Base-by-base conservation (phyloP, 2,888 invertebrate genomes). In the Tachystola acroxantha region DNA sequence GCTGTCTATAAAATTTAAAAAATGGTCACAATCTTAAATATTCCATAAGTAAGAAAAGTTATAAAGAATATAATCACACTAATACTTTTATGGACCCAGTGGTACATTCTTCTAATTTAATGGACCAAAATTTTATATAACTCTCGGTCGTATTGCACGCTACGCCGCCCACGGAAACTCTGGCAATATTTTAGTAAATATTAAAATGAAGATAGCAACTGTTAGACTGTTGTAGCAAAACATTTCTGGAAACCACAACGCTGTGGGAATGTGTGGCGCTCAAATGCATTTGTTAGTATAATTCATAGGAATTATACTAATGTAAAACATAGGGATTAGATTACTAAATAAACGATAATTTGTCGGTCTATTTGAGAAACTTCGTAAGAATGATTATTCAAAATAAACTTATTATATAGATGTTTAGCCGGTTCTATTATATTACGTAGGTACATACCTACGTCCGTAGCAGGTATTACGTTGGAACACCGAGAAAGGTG, bases 241-340 rank as follows among this genome's bases (percentile, higher is more conserved):
- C 55, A 57, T 45, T 48, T 39, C 45, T 39, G 42, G 34, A 41
- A 60, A 72, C 79, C 76, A 54, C 78, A 64, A 39, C 40, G 47
- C 41, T 68, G 74, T 41, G 70, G 72, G 37, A n/a, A 12, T 12
- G 11, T 2, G 2, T 12, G 11, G 6, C 46, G 42, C 37, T 47
- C 48, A 66, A 65, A 74, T 61, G 63, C 63, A 71, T 69, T 65
- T 63, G 16, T 6, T 16, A n/a, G n/a, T n/a, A n/a, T n/a, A n/a
- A n/a, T n/a, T n/a, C 66, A 64, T 60, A 73, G 64, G 64, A 59
- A 20, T 20, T 20, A 7, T 1, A 20, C 6, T 20, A 1, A 3
- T 7, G 3, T 20, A 5, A 20, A 1, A 1, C 20, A 5, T n/a
- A 20, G 6, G 9, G 6, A 20, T 20, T 20, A 7, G 20, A 12